These are phyloP conservation scores for Pangasius macronema DNA, from an alignment of 2,797 vertebrate species.

Conservation along the genomic window DNA sequence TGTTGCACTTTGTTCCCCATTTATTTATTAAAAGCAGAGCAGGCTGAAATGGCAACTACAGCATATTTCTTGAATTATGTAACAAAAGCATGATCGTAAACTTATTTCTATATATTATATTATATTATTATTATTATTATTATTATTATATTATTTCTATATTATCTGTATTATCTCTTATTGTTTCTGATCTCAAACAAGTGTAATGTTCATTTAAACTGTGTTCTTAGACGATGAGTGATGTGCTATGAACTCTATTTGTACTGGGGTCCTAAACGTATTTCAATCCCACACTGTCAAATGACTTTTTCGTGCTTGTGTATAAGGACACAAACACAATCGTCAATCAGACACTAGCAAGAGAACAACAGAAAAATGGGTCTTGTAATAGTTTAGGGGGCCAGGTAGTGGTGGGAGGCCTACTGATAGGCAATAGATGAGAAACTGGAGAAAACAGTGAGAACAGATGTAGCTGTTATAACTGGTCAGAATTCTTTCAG, in stretches of 20 bases:
- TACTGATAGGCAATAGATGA: not conserved
- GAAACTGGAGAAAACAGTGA: not conserved
- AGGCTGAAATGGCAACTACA: not conserved
- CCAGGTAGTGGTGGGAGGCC: not conserved
- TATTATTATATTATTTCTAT: no score
- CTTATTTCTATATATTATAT: not conserved
- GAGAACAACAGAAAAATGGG: not conserved
- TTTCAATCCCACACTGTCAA: not conserved
- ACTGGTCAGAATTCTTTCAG: no score
- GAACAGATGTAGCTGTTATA: not conserved
- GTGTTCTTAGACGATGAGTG: not conserved
- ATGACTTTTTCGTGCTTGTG: not conserved
- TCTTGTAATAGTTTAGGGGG: not conserved
- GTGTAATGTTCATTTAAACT: not conserved
- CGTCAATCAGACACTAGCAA: not conserved
- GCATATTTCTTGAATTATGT: not conserved
- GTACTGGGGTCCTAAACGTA: not conserved
- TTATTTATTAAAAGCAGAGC: not conserved
- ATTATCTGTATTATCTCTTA: no score
- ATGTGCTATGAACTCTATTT: not conserved
- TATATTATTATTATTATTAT: no score
- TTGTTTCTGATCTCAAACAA: not conserved
- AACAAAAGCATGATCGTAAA: not conserved
- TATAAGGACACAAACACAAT: not conserved
- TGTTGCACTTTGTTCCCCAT: not conserved